Evolutionary conservation across 2,888 invertebrate genomes (phyloP).

Genomic region (Cloeon dipterum): DNA sequence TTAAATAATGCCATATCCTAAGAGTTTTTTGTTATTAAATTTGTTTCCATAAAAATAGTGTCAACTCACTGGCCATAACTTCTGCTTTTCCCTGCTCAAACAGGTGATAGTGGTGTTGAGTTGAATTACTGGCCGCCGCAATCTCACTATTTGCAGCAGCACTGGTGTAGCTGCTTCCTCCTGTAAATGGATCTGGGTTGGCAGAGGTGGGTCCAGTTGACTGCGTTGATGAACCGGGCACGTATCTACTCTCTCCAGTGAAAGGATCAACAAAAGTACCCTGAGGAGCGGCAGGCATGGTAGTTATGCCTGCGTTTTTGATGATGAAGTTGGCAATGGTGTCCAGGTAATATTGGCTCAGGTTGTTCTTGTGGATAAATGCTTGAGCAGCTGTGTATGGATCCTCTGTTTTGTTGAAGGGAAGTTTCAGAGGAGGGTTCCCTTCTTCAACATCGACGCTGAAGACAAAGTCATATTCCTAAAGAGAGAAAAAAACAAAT

Average conservation of each 20-base stretch:
- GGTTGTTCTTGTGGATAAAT: conserved; percentile 63
- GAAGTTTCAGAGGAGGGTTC: conserved; percentile 66
- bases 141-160: neutral
- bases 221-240: conserved; percentile 23
- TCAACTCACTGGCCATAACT: conserved; percentile 48
- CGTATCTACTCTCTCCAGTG: conserved; percentile 44
- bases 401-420: conserved; percentile 75
- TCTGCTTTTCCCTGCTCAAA: conserved; percentile 57
- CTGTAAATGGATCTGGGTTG: conserved; percentile 12
- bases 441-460: conserved; percentile 88
- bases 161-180: conserved; percentile 1
- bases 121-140: neutral
- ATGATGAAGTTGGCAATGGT: conserved; percentile 79
- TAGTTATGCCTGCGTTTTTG: conserved; percentile 40
- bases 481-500: conserved; percentile 4
- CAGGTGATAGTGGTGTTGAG: conserved; percentile 23
- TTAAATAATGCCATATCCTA: too few relatives aligned
- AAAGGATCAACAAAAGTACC: conserved; percentile 37
- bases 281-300: conserved; percentile 1
- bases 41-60: too few relatives aligned
- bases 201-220: conserved; percentile 12
- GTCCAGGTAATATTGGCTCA: conserved; percentile 72
- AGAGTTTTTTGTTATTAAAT: too few relatives aligned
- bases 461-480: conserved; percentile 88
- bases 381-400: conserved; percentile 79